These are phyloP conservation scores for Corydoras sp. DNA, from an alignment of 2,113 vertebrate species.

Conservation along the genomic window DNA sequence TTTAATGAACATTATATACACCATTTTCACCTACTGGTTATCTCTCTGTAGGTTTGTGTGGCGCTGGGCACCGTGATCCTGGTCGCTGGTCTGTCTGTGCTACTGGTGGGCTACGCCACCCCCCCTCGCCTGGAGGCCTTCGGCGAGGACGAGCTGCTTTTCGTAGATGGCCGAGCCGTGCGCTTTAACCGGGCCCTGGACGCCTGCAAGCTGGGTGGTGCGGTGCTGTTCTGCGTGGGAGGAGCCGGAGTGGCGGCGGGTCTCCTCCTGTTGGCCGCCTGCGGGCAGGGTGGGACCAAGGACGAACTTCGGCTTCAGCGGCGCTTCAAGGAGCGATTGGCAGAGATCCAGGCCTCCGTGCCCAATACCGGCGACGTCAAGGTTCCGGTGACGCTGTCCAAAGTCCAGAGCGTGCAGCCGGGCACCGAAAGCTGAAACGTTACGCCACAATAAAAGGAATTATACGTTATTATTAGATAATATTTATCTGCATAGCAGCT, in stretches of 20 bases:
- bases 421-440: slow-evolving; percentile 73
- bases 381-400: slow-evolving; percentile 91
- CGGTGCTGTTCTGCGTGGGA: slow-evolving; percentile 87
- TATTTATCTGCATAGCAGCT: background rate
- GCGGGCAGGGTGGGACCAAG: slow-evolving; percentile 84
- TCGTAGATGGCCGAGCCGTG: slow-evolving; percentile 76
- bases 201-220: slow-evolving; percentile 86
- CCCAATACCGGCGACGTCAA: slow-evolving; percentile 82
- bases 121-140: slow-evolving; percentile 87
- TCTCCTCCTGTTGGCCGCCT: slow-evolving; percentile 84
- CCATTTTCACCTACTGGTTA: background rate
- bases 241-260: slow-evolving; percentile 80
- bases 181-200: slow-evolving; percentile 87
- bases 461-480: background rate
- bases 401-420: slow-evolving; percentile 91
- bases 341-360: slow-evolving; percentile 76
- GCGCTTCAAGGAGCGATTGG: slow-evolving; percentile 88
- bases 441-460: background rate
- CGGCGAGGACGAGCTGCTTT: slow-evolving; percentile 85
- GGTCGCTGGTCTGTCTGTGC: slow-evolving; percentile 79
- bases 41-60: slow-evolving; percentile 81
- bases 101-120: slow-evolving; percentile 86
- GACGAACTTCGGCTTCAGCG: slow-evolving; percentile 87
- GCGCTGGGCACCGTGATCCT: slow-evolving; percentile 79
- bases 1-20: background rate